Evolutionary conservation across 2,888 invertebrate species (phyloP).

Genomic region (Eilema caniola): DNA sequence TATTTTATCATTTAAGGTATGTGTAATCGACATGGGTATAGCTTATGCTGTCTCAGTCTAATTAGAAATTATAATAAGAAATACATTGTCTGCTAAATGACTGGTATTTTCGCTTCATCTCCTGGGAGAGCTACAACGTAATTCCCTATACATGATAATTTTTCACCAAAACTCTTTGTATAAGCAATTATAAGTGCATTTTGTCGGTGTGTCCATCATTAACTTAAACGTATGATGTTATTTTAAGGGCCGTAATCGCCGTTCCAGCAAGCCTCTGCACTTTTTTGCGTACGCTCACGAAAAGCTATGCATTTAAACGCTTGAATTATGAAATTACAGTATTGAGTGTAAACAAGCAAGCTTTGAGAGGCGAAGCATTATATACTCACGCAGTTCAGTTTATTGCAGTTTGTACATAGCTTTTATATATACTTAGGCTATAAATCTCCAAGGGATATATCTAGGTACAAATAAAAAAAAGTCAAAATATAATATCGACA

Average conservation of each 20-base stretch:
- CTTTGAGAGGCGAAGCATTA: constrained; percentile 52
- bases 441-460: background rate
- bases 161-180: constrained; percentile 85
- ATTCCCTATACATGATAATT: constrained; percentile 78
- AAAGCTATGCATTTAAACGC: constrained; percentile 87
- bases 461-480: too few species aligned
- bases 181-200: constrained; percentile 86
- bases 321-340: constrained; percentile 86
- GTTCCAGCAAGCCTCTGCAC: constrained; percentile 75
- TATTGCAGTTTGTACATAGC: background rate
- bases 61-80: constrained; percentile 8
- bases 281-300: constrained; percentile 80
- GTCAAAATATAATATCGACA: too few species aligned
- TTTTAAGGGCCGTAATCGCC: constrained; percentile 85
- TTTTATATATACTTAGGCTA: background rate
- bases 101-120: constrained; percentile 39
- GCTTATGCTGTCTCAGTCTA: constrained; percentile 1
- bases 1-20: constrained; percentile 34
- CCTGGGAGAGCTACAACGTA: constrained; percentile 70
- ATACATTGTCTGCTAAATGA: constrained; percentile 8
- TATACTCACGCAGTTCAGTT: constrained; percentile 27
- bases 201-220: constrained; percentile 86
- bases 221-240: constrained; percentile 87
- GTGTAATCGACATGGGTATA: constrained; percentile 15
- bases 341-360: constrained; percentile 81